phyloP scores from a whole-genome alignment of 2,888 invertebrate genomes.

The Synanthedon tipuliformis region DNA sequence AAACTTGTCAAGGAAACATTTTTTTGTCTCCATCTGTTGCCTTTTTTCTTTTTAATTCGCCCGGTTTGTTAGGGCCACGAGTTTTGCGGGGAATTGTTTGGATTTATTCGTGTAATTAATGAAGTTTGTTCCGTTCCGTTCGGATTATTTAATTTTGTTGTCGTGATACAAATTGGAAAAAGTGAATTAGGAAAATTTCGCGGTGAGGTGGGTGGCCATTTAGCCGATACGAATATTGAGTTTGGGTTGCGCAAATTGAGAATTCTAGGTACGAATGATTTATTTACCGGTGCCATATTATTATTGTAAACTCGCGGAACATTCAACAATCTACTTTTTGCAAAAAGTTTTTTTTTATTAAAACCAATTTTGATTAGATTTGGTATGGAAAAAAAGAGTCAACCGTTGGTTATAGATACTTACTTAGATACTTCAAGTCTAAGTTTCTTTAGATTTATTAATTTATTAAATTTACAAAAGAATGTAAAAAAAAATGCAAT shows the following conservation, averaged over 20 bases:
- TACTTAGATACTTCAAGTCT: too few relatives aligned
- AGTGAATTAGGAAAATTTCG: conserved; percentile 29
- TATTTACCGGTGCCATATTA: too few relatives aligned
- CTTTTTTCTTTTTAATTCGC: conserved; percentile 58
- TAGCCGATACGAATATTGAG: conserved; percentile 3
- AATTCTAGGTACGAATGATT: not conserved
- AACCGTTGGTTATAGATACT: too few relatives aligned
- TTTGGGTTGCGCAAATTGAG: not conserved
- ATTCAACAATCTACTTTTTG: too few relatives aligned
- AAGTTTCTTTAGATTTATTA: too few relatives aligned
- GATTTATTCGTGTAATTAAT: conserved; percentile 69
- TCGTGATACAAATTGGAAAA: conserved; percentile 49
- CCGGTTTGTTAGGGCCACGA: conserved; percentile 43
- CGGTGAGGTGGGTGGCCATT: not conserved
- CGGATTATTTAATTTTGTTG: conserved; percentile 57
- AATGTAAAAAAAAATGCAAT: too few relatives aligned
- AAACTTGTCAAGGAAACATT: conserved; percentile 66
- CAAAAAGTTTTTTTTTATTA: too few relatives aligned
- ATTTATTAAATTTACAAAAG: too few relatives aligned
- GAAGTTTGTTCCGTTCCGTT: conserved; percentile 62
- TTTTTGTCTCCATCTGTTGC: conserved; percentile 56
- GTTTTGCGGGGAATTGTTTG: conserved; percentile 51
- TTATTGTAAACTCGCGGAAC: too few relatives aligned
- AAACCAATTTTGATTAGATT: too few relatives aligned
- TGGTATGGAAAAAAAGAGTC: too few relatives aligned